Conservation (phyloP, 2,113 vertebrate species). For the Hylia prasina region DNA sequence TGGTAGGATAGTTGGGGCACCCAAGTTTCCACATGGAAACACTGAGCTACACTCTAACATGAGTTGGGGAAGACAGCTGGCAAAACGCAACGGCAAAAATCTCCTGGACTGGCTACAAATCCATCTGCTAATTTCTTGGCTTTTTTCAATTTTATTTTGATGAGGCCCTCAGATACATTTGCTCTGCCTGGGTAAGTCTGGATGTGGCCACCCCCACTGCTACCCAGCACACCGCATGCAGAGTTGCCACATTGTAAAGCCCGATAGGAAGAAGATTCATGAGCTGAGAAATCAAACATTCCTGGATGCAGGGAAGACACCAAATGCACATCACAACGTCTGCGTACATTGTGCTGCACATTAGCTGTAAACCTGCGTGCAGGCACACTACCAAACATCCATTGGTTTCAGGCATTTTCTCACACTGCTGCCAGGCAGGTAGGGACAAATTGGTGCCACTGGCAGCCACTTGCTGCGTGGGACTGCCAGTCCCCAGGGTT, state of each 20-base stretch:
- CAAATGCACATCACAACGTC: neutral
- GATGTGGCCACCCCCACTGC: neutral
- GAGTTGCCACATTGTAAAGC: neutral
- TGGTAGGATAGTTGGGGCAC: neutral
- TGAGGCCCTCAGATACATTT: neutral
- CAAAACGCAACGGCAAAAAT: neutral
- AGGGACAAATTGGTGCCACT: neutral
- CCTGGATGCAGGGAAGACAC: neutral
- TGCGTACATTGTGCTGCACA: neutral
- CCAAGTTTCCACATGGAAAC: neutral
- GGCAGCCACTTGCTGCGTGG: neutral
- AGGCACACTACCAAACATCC: neutral
- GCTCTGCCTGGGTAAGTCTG: neutral
- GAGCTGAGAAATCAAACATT: neutral
- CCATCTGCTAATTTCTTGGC: neutral
- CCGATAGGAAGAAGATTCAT: neutral
- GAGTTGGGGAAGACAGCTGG: fast-evolving
- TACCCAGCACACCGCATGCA: fast-evolving
- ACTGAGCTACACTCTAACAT: neutral
- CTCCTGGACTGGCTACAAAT: neutral
- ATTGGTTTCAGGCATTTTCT: neutral
- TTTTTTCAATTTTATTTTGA: neutral
- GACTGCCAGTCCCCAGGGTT: neutral
- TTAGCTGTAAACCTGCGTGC: neutral
- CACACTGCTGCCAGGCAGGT: fast-evolving